Base-by-base conservation (phyloP, 2,113 vertebrate genomes). In the rat (Rattus norvegicus) region DNA sequence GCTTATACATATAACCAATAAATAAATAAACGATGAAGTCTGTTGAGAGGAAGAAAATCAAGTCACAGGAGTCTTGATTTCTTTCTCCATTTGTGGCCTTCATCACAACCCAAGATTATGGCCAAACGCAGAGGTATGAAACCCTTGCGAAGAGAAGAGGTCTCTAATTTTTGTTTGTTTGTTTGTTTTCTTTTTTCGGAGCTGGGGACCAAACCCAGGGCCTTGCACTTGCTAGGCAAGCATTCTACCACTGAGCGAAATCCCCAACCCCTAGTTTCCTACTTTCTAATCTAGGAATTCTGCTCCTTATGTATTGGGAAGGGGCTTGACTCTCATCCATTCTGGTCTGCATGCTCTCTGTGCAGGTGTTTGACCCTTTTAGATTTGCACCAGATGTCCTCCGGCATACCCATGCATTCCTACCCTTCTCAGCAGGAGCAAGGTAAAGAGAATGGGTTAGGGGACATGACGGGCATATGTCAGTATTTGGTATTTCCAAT, bases 291-390 rank as follows among this genome's bases (percentile, higher is more conserved):
- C 6, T 1, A 36, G 20, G 13, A n/a, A 13, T 69, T 54, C 17
- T 91, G 10, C 47, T 3, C 10, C 52, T 19, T 90, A 3, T 59
- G 49, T 65, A 65, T 65, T 65, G 63, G 63, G 26, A 65, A 88
- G 20, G 9, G 5, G 0, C 8, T 70, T 88, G 70, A 83, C 1
- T 33, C 4, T 1, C 11, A 22, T 2, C 22, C 26, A 2, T 4
- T 56, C 75, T 10, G 9, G 17, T 88, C 26, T 17, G 95, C 2
- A 76, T 28, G 92, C 67, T 88, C 43, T 43, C 43, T 43, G 43
- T 43, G 36, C 84, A 99, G 99, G 98, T 98, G 5, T 99, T 98
- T 96, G 98, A 99, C 80, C 99, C 99, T 20, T 97, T 98, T 70
- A 96, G 98, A 77, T 88, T 99, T 98, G 98, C 98, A 17, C 98